These are phyloP conservation scores for Eupithecia pulchellata DNA, from an alignment of 2,888 invertebrate species.

Conservation along the genomic window DNA sequence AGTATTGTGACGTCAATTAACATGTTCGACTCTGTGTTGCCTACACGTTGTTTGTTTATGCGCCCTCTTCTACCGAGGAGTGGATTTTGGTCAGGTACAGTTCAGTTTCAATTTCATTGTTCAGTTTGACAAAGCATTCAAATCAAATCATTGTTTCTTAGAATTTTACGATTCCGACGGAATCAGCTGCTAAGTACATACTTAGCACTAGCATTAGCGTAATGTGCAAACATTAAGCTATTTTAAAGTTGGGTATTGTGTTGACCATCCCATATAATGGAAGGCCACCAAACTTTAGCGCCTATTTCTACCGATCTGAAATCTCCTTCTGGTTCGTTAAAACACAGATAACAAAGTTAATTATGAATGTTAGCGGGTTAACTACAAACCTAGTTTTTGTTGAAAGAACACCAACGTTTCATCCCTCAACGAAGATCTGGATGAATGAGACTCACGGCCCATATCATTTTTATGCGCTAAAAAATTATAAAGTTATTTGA, in stretches of 20 bases:
- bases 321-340: neutral
- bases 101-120: neutral
- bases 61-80: constrained; percentile 14
- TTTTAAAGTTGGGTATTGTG: neutral
- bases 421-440: no score
- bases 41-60: constrained; percentile 13
- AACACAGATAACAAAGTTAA: neutral
- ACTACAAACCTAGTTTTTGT: no score
- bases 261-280: neutral
- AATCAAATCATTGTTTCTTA: no score
- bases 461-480: no score
- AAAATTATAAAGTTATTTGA: no score
- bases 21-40: constrained; percentile 16
- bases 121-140: neutral
- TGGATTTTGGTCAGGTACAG: neutral
- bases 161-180: neutral
- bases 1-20: constrained; percentile 25
- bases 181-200: no score
- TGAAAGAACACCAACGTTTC: no score
- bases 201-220: no score
- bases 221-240: no score
- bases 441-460: no score
- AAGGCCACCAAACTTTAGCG: neutral
- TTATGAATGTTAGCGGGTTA: no score
- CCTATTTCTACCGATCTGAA: neutral